Base-by-base conservation (phyloP, 2,888 invertebrate species). In the Xylophagus ater region DNA sequence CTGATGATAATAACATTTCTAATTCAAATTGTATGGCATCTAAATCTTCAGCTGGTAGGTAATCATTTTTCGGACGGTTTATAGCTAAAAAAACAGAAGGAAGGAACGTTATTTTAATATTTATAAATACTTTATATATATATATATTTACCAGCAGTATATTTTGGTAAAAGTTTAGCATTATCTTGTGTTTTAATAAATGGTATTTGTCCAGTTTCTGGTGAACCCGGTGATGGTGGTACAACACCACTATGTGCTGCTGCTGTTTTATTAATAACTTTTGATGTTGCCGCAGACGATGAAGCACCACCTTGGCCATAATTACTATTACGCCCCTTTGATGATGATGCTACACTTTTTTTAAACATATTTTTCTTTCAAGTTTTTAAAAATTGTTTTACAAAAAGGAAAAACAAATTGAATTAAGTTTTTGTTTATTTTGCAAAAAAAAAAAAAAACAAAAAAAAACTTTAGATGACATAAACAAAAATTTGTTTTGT, bases 11-110 rank as follows among this genome's bases (percentile, higher is more conserved):
- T 34, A 93, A 67, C 15, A 81, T 79, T 63, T 94, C 93, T 35
- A 93, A 64, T 59, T 94, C 93, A 35, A 81, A 66, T 59, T 94
- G 93, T 8, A 94, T 66, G 2, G 76, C 73, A 59, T 93, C 90
- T 33, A 93, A 67, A 57, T 94, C 92, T 52, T 93, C 92, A 70
- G 89, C 81, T 13, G 78, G 81, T 43, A 92, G 75, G 4, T 77
- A 76, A 53, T 87, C 87, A 42, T 83, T 82, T 3, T 74, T 69
- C 21, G 75, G 71, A 39, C 83, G 72, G 9, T 73, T 71, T 34
- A 84, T 63, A 17, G 81, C 74, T 55, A 43, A 26, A 26, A 6
- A 26, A n/a, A 8, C n/a, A 5, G n/a, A n/a, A 26, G 9, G 12
- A 26, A 5, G 13, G 12, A n/a, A 28, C 7, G 9, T 28, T n/a